Base-by-base conservation (phyloP, 2,797 vertebrate genomes). In the Melanotaenia maccullochi region DNA sequence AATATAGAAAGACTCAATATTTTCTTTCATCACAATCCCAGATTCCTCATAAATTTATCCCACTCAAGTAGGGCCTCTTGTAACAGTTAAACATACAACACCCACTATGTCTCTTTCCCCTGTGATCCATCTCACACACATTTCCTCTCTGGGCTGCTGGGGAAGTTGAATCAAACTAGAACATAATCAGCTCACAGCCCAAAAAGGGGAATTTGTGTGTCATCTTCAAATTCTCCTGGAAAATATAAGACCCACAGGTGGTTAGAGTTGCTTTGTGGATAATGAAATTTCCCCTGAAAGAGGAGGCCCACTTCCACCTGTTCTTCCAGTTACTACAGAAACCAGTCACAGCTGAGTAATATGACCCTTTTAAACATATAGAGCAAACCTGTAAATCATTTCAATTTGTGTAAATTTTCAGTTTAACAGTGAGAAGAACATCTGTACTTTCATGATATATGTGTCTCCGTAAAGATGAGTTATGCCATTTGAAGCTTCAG, bases 181-280 rank as follows among this genome's bases (percentile, higher is more conserved):
- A 91, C 85, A 88, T 71, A 71, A 92, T 90, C 84, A 89, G 87
- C 81, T 89, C 87, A 81, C 85, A 90, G 83, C 80, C 84, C 79
- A 90, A 82, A 79, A 73, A 61, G 80, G 82, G 70, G 89, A 90
- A 92, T 93, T 69, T 85, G 73, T 81, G 72, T 86, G 85, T 94
- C 90, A 87, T 90, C 73, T 80, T 88, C 85, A 81, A 79, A 85
- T 84, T 79, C 74, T 76, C 51, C 49, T 60, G 78, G 36, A 83
- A 77, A 87, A 90, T 77, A 82, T 69, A 80, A 84, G 72, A 69
- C 2, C 14, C 72, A 81, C 82, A 87, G 86, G 83, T 88, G 83
- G 65, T 60, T 68, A 56, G 32, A 80, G 56, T 54, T 56, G 30
- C 65, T n/a, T 70, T 61, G 65, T 60, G 58, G 55, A 79, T 54